Evolutionary conservation across 1,140 invertebrate genomes (phyloP).

Genomic region (Rhyzopertha dominica): DNA sequence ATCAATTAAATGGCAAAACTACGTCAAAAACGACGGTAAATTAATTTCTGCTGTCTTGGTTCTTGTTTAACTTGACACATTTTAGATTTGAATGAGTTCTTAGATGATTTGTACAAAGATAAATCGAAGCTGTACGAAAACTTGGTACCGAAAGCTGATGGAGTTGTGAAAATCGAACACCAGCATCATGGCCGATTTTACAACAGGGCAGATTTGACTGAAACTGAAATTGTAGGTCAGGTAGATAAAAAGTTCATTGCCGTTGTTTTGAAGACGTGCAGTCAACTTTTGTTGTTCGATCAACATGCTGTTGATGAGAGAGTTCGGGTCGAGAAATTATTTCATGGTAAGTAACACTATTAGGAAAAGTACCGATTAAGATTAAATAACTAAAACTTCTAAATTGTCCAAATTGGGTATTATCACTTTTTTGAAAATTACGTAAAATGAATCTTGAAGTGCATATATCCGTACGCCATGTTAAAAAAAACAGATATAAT

Average conservation of each 20-base stretch:
- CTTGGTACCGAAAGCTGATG: slow-evolving; percentile 20
- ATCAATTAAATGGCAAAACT: slow-evolving; percentile 42
- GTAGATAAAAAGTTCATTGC: slow-evolving; percentile 67
- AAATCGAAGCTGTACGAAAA: slow-evolving; percentile 30
- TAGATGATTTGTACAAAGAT: slow-evolving; percentile 35
- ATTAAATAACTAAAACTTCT: background rate
- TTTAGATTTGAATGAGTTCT: slow-evolving; percentile 37
- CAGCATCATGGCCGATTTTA: background rate
- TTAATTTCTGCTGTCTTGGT: slow-evolving; percentile 1
- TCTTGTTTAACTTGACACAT: slow-evolving; percentile 8
- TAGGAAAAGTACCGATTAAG: background rate
- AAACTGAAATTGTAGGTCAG: slow-evolving; percentile 56
- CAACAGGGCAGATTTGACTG: slow-evolving; percentile 24
- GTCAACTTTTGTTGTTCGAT: slow-evolving; percentile 61
- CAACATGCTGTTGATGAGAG: slow-evolving; percentile 74
- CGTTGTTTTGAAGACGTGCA: slow-evolving; percentile 35
- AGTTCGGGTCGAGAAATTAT: slow-evolving; percentile 57
- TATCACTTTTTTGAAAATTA: too few species aligned
- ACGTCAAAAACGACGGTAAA: slow-evolving; percentile 31
- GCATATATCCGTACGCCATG: too few species aligned
- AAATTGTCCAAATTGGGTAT: too few species aligned
- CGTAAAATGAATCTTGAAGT: too few species aligned
- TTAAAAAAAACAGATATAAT: too few species aligned
- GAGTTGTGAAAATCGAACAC: slow-evolving; percentile 16
- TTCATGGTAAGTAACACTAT: slow-evolving; percentile 42